Conservation (phyloP, 1,140 invertebrate genomes). For the Zaprionus nigranus region DNA sequence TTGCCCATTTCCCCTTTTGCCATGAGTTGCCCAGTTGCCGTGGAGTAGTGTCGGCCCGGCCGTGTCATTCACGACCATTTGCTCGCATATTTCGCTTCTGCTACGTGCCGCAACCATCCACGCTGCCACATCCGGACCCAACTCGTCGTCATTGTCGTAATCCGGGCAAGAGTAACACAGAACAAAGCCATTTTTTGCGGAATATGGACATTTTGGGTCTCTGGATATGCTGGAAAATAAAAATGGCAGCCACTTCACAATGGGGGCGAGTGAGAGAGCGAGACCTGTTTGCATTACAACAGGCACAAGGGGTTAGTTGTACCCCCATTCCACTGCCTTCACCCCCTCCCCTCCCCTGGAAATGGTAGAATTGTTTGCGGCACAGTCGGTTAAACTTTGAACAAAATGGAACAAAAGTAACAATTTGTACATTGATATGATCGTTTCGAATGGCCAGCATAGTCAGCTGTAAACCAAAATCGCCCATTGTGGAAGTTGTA, state of each 20-base stretch:
- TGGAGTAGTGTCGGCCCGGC: conserved; percentile 11
- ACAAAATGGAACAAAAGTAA: conserved; percentile 44
- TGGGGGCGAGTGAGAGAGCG: not conserved
- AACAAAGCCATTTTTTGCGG: conserved; percentile 73
- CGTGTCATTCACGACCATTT: conserved; percentile 65
- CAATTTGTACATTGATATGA: conserved; percentile 24
- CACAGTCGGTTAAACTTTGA: conserved; percentile 59
- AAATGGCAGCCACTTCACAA: conserved; percentile 56
- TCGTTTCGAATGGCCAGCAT: not conserved
- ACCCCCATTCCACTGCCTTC: not conserved
- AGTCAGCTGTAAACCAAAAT: not conserved
- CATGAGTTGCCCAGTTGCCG: not conserved
- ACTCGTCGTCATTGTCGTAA: conserved; percentile 1
- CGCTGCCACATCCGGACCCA: conserved; percentile 18
- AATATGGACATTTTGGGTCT: conserved; percentile 68
- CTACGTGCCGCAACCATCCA: conserved; percentile 65
- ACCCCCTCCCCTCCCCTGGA: not conserved
- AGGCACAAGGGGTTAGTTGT: conserved; percentile 29
- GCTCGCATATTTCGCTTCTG: conserved; percentile 65
- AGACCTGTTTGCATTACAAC: conserved; percentile 43
- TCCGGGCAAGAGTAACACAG: conserved; percentile 35
- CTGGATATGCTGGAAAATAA: conserved; percentile 46
- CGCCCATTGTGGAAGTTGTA: not conserved
- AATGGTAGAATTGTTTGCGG: conserved; percentile 49
- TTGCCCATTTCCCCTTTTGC: not conserved